A percentile compares a stretch with the other conserved stretches of the same genome.
These are phyloP conservation scores for Craterocephalus amniculus DNA, from an alignment of 2,797 vertebrate species.

Conservation along the genomic window DNA sequence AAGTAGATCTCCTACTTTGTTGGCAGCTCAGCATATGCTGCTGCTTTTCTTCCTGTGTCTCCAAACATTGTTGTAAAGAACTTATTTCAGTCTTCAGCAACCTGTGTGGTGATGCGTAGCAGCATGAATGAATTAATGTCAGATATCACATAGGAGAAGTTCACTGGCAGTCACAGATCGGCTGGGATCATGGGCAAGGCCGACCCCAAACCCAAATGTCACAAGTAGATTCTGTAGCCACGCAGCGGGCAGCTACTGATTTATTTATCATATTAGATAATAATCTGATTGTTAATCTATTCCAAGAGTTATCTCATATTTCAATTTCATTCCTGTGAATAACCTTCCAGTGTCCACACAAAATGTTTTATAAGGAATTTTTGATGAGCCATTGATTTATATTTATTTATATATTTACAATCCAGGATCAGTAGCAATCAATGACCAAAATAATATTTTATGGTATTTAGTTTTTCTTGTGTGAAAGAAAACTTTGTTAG, in stretches of 20 bases:
- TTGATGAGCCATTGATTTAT: neutral
- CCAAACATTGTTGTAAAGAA: neutral
- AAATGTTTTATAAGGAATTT: neutral
- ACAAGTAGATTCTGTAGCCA: neutral
- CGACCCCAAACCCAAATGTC: neutral
- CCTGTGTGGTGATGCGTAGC: neutral
- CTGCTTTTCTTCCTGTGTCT: neutral
- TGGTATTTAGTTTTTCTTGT: too few relatives aligned
- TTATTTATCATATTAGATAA: neutral
- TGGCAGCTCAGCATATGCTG: neutral
- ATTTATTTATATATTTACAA: too few relatives aligned
- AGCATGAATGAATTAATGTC: slow-evolving; percentile 8
- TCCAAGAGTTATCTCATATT: neutral
- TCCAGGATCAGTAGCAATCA: too few relatives aligned
- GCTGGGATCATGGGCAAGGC: neutral
- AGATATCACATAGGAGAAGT: neutral
- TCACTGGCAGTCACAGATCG: neutral
- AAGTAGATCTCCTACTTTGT: slow-evolving; percentile 52
- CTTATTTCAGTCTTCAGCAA: neutral
- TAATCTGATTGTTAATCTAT: neutral
- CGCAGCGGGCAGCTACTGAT: neutral
- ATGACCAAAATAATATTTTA: too few relatives aligned
- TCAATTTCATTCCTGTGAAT: neutral
- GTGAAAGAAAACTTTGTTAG: too few relatives aligned
- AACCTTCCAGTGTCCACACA: neutral